Evolutionary conservation across 2,113 vertebrate species (phyloP), one percentile per base, ranked within the genome.

Genomic region (Gavia stellata): DNA sequence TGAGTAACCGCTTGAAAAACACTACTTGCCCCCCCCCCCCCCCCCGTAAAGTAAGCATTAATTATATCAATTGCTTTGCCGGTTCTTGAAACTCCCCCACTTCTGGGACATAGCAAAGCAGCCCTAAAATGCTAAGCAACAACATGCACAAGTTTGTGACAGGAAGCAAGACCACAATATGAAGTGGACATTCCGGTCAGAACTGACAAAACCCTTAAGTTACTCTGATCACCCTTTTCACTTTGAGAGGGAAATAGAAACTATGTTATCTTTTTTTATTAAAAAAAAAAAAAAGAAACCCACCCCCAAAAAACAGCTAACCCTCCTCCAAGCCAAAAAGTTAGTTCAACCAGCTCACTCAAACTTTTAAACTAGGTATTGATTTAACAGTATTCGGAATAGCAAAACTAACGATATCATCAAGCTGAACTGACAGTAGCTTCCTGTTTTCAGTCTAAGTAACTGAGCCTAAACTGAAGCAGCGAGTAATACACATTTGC

Each of bases 191-290:
- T 31, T 90, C 21, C 12, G 26, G n/a, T 11, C 5, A 19, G 28
- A 90, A 72, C 14, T 17, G 47, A 83, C 3, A 2, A 71, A 71
- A 38, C 10, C 14, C 17, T 36, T 2, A 24, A 33, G 10, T 63
- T 73, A 84, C 36, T 58, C 45, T 8, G 8, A 62, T 14, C 3
- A 0, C 17, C 15, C 28, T 36, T 73, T 33, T 72, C 4, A 3
- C 12, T 56, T 85, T 4, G 3, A 71, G 75, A 63, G 13, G 7
- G 13, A 82, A 92, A 79, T 0, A 44, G 1, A 73, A 82, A 52
- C 8, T 3, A 26, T 0, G 3, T 7, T 17, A 10, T 8, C 3
- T 38, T 56, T 33, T 40, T 45, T 25, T 3, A 7, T 45, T 29
- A 12, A 45, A 23, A 29, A 19, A 24, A n/a, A 49, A 17, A 44